Conservation (phyloP, 2,113 vertebrate genomes). For the Chelonoidis abingdonii region DNA sequence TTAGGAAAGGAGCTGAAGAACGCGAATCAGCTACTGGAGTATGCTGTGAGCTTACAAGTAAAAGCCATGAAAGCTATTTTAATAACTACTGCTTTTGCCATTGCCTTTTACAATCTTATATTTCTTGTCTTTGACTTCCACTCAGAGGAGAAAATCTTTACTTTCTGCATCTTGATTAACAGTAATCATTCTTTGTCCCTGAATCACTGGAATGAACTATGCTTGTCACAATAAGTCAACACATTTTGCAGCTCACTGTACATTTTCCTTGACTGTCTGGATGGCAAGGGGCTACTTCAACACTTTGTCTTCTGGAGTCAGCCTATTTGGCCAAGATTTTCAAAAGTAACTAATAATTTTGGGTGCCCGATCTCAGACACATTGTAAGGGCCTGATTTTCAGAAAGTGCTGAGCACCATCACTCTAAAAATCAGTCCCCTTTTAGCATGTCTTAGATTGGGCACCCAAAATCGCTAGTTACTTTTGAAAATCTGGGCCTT, state of each 20-base stretch:
- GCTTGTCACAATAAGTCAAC: not conserved
- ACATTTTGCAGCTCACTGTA: not conserved
- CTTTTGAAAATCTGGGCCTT: not conserved
- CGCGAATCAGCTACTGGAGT: not conserved
- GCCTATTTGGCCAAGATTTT: not conserved
- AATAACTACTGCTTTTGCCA: not conserved
- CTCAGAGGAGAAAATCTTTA: not conserved
- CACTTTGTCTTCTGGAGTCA: not conserved
- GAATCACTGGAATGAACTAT: not conserved
- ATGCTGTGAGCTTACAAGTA: not conserved
- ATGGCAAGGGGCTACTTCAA: not conserved
- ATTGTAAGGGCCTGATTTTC: not conserved
- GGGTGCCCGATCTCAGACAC: not conserved
- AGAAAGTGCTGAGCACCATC: not conserved
- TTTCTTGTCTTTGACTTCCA: not conserved
- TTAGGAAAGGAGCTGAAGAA: not conserved
- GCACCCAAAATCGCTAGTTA: not conserved
- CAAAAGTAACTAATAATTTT: not conserved
- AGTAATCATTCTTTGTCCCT: not conserved
- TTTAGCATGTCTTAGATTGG: not conserved
- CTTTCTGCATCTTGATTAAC: not conserved
- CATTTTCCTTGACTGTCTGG: not conserved
- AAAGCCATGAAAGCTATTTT: not conserved
- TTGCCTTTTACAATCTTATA: not conserved
- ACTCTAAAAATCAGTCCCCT: not conserved